These are phyloP conservation scores for Fulica atra DNA, from an alignment of 2,113 vertebrate species.

Conservation along the genomic window DNA sequence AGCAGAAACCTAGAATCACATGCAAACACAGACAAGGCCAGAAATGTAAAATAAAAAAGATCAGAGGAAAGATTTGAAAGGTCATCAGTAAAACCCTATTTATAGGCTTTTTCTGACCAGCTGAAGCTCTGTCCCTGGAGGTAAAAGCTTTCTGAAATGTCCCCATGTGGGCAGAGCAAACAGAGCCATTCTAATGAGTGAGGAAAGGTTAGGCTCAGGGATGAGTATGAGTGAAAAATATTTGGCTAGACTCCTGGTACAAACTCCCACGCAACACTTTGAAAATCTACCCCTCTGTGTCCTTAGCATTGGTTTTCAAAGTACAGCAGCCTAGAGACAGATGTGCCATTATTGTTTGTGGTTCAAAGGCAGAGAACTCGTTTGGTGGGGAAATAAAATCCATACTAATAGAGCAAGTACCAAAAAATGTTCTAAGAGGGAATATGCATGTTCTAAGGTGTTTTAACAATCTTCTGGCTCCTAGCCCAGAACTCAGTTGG, in stretches of 20 bases:
- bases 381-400: constrained; percentile 69
- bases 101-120: constrained; percentile 28
- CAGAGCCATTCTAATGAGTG: neutral
- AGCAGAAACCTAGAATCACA: neutral
- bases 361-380: constrained; percentile 66
- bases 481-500: constrained; percentile 68
- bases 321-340: constrained; percentile 48
- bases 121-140: neutral
- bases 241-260: constrained; percentile 47
- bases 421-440: constrained; percentile 57
- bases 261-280: constrained; percentile 35
- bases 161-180: constrained; percentile 41
- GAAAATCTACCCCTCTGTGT: constrained; percentile 40
- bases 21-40: neutral
- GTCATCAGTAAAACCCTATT: constrained; percentile 32
- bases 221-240: constrained; percentile 56
- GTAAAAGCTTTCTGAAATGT: constrained; percentile 6
- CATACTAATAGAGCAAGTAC: constrained; percentile 67
- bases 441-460: constrained; percentile 62
- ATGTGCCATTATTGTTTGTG: constrained; percentile 56
- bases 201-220: constrained; percentile 21
- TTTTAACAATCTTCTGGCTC: constrained; percentile 62
- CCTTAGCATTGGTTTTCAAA: constrained; percentile 54
- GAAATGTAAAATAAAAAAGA: constrained; percentile 6
- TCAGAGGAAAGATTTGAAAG: constrained; percentile 23